These are phyloP conservation scores for Parambassis ranga DNA, from an alignment of 2,797 vertebrate genomes.

Conservation along the genomic window DNA sequence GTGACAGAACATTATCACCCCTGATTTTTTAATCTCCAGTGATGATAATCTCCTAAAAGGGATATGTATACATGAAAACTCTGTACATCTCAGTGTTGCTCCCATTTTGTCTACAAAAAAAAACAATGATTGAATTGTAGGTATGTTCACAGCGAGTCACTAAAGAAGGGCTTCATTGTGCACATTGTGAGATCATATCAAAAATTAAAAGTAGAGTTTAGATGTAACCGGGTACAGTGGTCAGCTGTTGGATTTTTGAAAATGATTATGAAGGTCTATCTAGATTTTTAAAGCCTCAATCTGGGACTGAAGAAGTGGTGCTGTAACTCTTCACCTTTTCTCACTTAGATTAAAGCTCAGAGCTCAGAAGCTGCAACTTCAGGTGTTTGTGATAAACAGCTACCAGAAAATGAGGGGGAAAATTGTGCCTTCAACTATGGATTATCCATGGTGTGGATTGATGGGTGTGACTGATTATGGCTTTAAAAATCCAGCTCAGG, in stretches of 20 bases:
- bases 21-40: background rate
- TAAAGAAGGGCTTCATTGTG: background rate
- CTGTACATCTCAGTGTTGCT: background rate
- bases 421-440: conserved; percentile 70
- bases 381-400: conserved; percentile 12
- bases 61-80: conserved; percentile 1
- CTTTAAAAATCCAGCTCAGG: conserved; percentile 80
- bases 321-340: conserved; percentile 6
- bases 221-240: background rate
- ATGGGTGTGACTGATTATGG: conserved; percentile 69
- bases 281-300: conserved; percentile 75
- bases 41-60: conserved; percentile 24
- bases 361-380: conserved; percentile 16
- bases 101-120: background rate
- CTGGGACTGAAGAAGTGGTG: conserved; percentile 39
- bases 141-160: background rate
- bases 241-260: background rate
- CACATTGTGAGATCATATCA: conserved; percentile 36
- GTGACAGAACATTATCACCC: background rate
- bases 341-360: conserved; percentile 1
- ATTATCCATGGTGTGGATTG: conserved; percentile 40
- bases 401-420: background rate
- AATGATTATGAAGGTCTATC: conserved; percentile 36
- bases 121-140: background rate
- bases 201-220: conserved; percentile 6